phyloP scores from a whole-genome alignment of 2,113 vertebrate genomes.

The Murina feae region DNA sequence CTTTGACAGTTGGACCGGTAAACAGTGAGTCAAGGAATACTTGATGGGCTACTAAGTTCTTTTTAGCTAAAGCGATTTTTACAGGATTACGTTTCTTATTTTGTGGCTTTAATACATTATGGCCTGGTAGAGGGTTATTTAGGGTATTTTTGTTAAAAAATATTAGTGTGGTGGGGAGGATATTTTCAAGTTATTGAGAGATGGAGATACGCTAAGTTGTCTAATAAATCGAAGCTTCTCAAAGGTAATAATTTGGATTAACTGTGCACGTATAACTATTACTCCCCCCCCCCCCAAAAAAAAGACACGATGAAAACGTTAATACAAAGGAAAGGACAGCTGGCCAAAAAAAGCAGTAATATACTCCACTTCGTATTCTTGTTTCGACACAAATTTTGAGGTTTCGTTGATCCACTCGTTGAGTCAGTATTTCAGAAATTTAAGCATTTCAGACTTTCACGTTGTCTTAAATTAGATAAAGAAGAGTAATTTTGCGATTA shows the following conservation, averaged over 20 bases:
- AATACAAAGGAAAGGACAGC: neutral
- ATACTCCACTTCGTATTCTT: neutral
- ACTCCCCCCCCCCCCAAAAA: neutral
- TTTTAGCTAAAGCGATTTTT: constrained; percentile 18
- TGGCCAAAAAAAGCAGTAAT: neutral
- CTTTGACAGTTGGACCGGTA: neutral
- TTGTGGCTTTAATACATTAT: neutral
- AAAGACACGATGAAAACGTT: neutral
- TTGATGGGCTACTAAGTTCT: neutral
- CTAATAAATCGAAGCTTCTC: neutral
- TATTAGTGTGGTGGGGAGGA: neutral
- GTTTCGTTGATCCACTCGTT: neutral
- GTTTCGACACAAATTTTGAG: neutral
- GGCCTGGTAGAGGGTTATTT: neutral
- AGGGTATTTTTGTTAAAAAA: neutral
- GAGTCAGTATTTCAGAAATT: constrained; percentile 23
- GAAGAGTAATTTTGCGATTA: neutral
- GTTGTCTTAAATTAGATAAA: neutral
- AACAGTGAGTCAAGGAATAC: neutral
- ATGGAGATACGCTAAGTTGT: neutral
- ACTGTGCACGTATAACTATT: neutral
- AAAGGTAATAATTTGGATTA: neutral
- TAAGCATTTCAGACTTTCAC: neutral
- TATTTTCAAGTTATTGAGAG: neutral
- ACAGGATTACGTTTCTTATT: neutral